These are phyloP conservation scores for Mesorhabditis spiculigera DNA, from an alignment of 2,888 invertebrate species.

Conservation along the genomic window DNA sequence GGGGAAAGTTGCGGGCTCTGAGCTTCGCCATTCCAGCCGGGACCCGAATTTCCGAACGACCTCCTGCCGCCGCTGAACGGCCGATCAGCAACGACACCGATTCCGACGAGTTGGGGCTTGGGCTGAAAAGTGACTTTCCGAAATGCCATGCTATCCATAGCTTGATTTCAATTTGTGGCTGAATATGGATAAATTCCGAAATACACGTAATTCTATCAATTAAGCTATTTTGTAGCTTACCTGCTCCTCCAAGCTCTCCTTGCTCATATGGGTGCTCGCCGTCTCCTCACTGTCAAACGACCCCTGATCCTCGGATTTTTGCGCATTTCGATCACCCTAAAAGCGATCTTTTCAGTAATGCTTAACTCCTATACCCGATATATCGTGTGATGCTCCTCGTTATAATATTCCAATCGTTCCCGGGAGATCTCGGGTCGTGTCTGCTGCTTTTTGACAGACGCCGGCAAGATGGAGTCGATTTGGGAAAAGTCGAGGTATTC, in stretches of 20 bases:
- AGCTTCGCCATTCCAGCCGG: neutral
- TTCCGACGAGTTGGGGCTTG: conserved; percentile 1
- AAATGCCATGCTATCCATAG: neutral
- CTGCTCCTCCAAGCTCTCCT: conserved; percentile 6
- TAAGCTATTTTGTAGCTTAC: neutral
- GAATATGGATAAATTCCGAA: too few species aligned
- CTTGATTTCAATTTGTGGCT: neutral
- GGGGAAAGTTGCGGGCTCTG: neutral
- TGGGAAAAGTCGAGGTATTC: conserved; percentile 6
- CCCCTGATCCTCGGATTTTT: conserved; percentile 4
- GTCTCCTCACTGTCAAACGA: conserved; percentile 6
- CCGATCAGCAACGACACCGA: neutral
- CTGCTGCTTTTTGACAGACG: neutral
- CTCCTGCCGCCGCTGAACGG: neutral
- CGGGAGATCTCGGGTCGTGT: neutral
- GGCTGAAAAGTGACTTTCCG: neutral
- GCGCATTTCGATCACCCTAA: neutral
- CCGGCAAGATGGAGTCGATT: neutral
- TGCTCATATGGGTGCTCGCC: conserved; percentile 4
- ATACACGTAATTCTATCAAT: neutral
- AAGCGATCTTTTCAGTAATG: neutral
- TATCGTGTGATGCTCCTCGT: neutral
- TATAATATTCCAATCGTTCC: neutral
- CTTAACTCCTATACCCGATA: neutral
- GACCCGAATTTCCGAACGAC: neutral